Base-by-base conservation (phyloP, 1,140 invertebrate genomes). In the Elymnias hypermnestra region DNA sequence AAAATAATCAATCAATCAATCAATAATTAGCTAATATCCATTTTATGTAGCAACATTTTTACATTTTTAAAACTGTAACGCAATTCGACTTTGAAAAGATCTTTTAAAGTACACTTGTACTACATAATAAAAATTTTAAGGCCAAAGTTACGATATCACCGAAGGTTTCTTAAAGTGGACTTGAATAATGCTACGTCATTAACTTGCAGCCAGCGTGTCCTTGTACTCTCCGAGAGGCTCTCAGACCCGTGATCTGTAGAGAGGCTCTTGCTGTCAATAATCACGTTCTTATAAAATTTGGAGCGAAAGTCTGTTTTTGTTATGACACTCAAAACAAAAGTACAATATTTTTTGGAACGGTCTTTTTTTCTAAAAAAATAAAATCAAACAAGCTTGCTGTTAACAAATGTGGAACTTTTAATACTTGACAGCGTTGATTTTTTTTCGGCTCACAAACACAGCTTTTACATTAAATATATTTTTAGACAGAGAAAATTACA, bases 211-310 rank as follows among this genome's bases (percentile, higher is more conserved):
- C 42, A 5, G 9, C 29, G 33, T 40, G 45, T 51, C 49, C 55
- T 60, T 43, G 28, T 35, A 49, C 53, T 22, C 40, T 39, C 22
- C 14, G 23, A 59, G 59, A 43, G 54, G 8, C 43, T 43, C 50
- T 63, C 36, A 33, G 19, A 23, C 10, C 29, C 53, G 62, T 65
- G 53, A 63, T 68, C 55, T 56, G 42, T 51, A 14, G 43, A 66
- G 63, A 44, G 47, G 19, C 44, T 42, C 50, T 57, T 50, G 45
- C 48, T 63, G 65, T 72, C 69, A 64, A 69, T 66, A 72, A 64
- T 69, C 60, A 66, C 41, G 48, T 43, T 49, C 51, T 63, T 35
- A 53, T 47, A 63, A 49, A 55, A 55, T 60, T 19, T 48, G 35
- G 29, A 43, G 23, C 36, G 21, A 45, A 41, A 36, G 28, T 41